phyloP scores from a whole-genome alignment of 1,140 invertebrate species.

The Apocrypta bakeri region DNA sequence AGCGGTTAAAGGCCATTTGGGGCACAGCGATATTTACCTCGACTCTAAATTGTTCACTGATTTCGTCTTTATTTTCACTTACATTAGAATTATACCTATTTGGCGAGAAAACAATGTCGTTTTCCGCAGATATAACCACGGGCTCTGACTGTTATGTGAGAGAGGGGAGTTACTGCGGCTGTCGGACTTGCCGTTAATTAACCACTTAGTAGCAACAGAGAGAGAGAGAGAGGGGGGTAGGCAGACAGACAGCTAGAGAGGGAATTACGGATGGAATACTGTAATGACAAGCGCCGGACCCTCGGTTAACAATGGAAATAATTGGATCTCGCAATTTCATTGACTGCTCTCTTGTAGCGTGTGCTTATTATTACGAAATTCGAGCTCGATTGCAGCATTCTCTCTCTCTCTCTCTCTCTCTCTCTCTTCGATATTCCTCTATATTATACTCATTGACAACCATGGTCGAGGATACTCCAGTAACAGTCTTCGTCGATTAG shows the following conservation, averaged over 20 bases:
- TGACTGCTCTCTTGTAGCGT: constrained; percentile 19
- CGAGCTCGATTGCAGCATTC: background rate
- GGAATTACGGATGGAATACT: background rate
- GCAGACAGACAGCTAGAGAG: background rate
- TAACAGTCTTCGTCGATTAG: background rate
- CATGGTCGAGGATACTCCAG: background rate
- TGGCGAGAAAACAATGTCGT: background rate
- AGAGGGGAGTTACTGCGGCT: background rate
- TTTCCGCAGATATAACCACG: background rate
- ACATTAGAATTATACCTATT: background rate
- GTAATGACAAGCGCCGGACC: background rate
- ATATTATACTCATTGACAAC: background rate
- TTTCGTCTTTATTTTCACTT: too few species aligned
- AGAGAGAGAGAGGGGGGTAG: background rate
- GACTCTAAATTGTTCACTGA: too few species aligned
- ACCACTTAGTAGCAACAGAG: constrained; percentile 44
- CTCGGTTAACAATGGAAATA: constrained; percentile 46
- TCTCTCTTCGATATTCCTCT: background rate
- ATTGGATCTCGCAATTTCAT: constrained; percentile 48
- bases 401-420: background rate
- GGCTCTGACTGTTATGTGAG: background rate
- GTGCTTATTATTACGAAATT: constrained; percentile 38
- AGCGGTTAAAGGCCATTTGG: too few species aligned
- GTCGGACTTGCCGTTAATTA: constrained; percentile 45
- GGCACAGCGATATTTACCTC: too few species aligned